phyloP scores from a whole-genome alignment of 2,113 vertebrate species.

The Megaceryle torquata region DNA sequence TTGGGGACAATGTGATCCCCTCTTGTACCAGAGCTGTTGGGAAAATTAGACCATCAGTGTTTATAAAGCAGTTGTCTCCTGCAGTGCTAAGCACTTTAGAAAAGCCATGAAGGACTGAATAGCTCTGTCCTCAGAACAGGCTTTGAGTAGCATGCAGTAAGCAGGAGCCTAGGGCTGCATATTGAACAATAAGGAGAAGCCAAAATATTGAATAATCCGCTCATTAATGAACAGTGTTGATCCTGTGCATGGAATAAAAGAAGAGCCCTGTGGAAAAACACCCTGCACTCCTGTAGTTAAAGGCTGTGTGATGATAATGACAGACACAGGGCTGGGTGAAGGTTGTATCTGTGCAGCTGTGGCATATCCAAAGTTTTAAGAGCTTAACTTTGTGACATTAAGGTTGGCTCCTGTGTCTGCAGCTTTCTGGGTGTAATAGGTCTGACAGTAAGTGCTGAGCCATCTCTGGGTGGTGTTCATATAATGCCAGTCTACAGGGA shows the following conservation, averaged over 20 bases:
- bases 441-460: not conserved
- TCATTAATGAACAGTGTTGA: not conserved
- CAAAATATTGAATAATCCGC: not conserved
- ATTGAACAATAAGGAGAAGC: not conserved
- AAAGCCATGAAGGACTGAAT: constrained; percentile 26
- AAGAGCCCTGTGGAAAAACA: not conserved
- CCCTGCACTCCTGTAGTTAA: not conserved
- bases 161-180: not conserved
- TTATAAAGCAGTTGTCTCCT: constrained; percentile 25
- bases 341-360: not conserved
- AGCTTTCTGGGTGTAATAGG: not conserved
- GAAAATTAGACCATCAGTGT: constrained; percentile 32
- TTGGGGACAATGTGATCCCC: not conserved
- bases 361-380: not conserved
- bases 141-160: constrained; percentile 15
- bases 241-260: not conserved
- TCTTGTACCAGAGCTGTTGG: not conserved
- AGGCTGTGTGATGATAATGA: not conserved
- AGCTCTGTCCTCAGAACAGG: constrained; percentile 23
- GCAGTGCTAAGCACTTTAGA: constrained; percentile 24
- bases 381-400: not conserved
- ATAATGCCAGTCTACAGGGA: not conserved
- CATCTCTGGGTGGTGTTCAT: not conserved
- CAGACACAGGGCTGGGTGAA: not conserved
- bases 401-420: not conserved